Evolutionary conservation across 2,888 invertebrate genomes (phyloP).

Genomic region (Aleiodes alternator): DNA sequence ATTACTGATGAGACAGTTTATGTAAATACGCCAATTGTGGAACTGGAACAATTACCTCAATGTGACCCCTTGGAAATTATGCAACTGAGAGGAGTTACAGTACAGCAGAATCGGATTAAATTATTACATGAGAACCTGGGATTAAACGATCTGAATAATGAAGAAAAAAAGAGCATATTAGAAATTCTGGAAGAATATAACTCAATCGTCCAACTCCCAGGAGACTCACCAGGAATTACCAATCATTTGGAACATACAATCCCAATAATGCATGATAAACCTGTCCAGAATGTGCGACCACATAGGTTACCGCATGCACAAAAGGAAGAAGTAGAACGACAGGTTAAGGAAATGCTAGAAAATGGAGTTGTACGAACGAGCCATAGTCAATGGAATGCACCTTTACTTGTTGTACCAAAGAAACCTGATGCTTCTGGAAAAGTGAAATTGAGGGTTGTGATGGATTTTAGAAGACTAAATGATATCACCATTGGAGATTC

Average conservation of each 20-base stretch:
- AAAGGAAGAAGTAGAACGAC: slow-evolving; percentile 57
- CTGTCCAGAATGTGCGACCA: slow-evolving; percentile 60
- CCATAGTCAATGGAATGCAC: slow-evolving; percentile 40
- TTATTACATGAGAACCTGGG: slow-evolving; percentile 1
- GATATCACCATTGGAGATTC: slow-evolving; percentile 31
- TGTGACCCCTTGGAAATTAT: not conserved
- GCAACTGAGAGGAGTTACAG: not conserved
- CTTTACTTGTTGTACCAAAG: slow-evolving; percentile 27
- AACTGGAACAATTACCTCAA: too few relatives aligned
- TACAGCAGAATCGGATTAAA: not conserved
- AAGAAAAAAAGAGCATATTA: slow-evolving; percentile 36
- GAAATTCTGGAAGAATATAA: slow-evolving; percentile 31
- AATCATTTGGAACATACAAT: slow-evolving; percentile 59
- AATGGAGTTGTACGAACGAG: slow-evolving; percentile 58
- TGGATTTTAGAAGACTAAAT: slow-evolving; percentile 29
- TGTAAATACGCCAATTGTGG: too few relatives aligned
- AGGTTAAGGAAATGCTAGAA: slow-evolving; percentile 62
- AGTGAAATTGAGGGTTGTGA: slow-evolving; percentile 2
- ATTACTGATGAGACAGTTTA: not conserved
- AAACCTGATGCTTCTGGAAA: slow-evolving; percentile 11
- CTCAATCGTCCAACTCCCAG: slow-evolving; percentile 41
- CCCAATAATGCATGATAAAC: slow-evolving; percentile 55
- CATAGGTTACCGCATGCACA: slow-evolving; percentile 63
- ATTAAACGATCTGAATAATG: slow-evolving; percentile 35
- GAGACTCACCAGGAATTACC: slow-evolving; percentile 1